Conservation (phyloP, 1,140 invertebrate genomes). For the Cydia strobilella region DNA sequence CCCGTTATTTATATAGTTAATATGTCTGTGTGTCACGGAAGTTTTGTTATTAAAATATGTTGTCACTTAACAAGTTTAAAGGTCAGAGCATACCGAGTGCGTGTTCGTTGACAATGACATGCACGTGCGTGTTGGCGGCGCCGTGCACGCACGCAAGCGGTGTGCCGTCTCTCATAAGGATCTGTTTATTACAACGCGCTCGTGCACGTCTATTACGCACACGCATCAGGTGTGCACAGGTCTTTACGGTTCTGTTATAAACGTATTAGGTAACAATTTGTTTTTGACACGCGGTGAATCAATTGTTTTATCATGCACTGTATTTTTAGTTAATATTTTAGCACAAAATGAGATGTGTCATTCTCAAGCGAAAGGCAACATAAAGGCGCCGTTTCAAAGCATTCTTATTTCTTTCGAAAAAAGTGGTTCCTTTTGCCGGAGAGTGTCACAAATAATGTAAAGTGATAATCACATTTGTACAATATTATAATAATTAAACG, state of each 20-base stretch:
- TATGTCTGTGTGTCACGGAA: too few relatives aligned
- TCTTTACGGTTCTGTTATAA: neutral
- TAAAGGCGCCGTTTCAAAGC: too few relatives aligned
- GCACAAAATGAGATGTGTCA: neutral
- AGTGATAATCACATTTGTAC: neutral
- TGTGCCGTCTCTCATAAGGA: too few relatives aligned
- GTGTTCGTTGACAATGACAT: too few relatives aligned
- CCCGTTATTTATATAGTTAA: too few relatives aligned
- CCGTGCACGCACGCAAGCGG: too few relatives aligned
- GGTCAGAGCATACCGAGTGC: too few relatives aligned
- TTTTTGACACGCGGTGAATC: neutral
- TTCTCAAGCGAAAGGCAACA: neutral
- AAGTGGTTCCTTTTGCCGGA: neutral
- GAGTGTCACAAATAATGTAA: neutral
- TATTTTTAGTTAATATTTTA: neutral
- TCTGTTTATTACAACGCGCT: too few relatives aligned
- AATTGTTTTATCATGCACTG: neutral
- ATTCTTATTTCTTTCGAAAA: neutral
- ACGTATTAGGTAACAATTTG: slow-evolving; percentile 11
- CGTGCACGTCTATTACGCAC: too few relatives aligned
- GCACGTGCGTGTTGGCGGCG: too few relatives aligned
- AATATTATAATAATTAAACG: slow-evolving; percentile 14
- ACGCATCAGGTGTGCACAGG: too few relatives aligned
- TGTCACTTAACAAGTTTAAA: neutral
- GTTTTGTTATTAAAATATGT: too few relatives aligned